These are phyloP conservation scores for Podarcis siculus DNA, from an alignment of 2,797 vertebrate genomes.

Conservation along the genomic window DNA sequence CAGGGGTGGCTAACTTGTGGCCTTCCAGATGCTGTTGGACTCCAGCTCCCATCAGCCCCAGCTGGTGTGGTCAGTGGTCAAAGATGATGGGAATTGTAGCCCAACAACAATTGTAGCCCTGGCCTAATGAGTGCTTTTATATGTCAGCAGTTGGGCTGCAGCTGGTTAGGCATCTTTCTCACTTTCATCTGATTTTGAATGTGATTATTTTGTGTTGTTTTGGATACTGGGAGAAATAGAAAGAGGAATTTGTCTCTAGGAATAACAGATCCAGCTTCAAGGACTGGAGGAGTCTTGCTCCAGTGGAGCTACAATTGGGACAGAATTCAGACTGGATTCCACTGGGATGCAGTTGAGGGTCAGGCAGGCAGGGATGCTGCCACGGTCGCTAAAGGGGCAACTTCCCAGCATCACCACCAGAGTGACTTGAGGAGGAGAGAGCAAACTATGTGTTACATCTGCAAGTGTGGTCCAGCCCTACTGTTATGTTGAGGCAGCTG, in stretches of 20 bases:
- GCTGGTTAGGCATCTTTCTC: background rate
- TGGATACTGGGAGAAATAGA: background rate
- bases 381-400: background rate
- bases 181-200: background rate
- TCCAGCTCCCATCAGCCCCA: too few species aligned
- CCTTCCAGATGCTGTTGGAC: too few species aligned
- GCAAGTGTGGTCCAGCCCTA: too few species aligned
- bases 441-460: background rate
- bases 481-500: too few species aligned
- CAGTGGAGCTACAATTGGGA: background rate
- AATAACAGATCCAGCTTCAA: background rate
- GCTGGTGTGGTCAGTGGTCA: too few species aligned
- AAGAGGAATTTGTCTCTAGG: background rate
- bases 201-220: background rate
- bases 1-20: too few species aligned
- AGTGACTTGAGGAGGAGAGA: background rate
- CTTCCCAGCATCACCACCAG: background rate
- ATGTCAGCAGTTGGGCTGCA: background rate
- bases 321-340: background rate
- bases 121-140: constrained; percentile 4
- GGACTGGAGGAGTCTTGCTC: background rate
- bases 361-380: background rate
- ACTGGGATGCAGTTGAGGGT: background rate
- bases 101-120: too few species aligned
- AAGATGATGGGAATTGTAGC: too few species aligned